Evolutionary conservation across 2,113 vertebrate genomes (phyloP).

Genomic region (Trematomus loennbergii): DNA sequence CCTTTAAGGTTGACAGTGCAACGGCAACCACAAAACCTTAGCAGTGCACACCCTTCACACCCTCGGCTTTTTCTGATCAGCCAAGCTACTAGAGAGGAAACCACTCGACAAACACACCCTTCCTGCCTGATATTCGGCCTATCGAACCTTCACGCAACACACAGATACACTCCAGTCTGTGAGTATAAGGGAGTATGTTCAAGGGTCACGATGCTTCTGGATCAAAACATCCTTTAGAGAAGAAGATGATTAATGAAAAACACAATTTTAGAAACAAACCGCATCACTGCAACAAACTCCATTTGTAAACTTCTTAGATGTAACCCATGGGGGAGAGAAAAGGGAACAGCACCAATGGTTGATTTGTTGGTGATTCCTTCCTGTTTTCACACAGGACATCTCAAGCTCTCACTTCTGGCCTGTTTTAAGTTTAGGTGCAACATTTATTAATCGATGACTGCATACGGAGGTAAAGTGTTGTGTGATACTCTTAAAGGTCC

Average conservation of each 20-base stretch:
- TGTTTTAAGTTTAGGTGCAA: not conserved
- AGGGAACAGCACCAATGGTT: conserved; percentile 67
- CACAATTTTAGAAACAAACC: not conserved
- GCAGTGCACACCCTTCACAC: conserved; percentile 79
- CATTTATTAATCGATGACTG: not conserved
- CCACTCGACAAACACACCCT: conserved; percentile 82
- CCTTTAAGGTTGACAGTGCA: conserved; percentile 24
- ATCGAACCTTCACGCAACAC: conserved; percentile 13
- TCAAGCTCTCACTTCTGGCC: conserved; percentile 62
- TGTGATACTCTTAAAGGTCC: not conserved
- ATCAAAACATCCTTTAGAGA: not conserved
- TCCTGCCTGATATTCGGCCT: conserved; percentile 78
- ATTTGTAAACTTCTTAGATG: not conserved
- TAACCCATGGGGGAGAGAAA: conserved; percentile 33
- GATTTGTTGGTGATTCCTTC: conserved; percentile 60
- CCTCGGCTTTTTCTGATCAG: conserved; percentile 70
- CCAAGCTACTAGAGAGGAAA: conserved; percentile 82
- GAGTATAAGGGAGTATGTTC: not conserved
- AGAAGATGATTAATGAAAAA: not conserved
- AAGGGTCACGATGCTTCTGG: not conserved
- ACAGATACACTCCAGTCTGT: not conserved
- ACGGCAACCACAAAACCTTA: conserved; percentile 73
- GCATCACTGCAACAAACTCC: not conserved
- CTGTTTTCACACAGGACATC: conserved; percentile 65
- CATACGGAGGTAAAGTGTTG: not conserved